phyloP scores from a whole-genome alignment of 2,113 vertebrate species.

The Tragelaphus buxtoni region DNA sequence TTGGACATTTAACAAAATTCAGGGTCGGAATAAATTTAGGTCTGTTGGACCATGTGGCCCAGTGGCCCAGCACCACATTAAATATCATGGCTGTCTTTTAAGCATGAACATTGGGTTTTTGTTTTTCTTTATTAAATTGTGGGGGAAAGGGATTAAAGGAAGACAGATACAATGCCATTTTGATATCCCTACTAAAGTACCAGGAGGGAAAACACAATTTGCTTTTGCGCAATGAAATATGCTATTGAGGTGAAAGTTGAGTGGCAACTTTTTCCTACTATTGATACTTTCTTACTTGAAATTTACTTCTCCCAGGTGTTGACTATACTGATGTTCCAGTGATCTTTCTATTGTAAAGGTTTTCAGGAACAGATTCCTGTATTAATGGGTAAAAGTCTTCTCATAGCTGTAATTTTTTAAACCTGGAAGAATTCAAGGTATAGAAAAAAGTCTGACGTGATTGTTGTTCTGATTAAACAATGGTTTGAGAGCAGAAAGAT shows the following conservation, averaged over 20 bases:
- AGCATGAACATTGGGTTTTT: neutral
- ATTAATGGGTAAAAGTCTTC: neutral
- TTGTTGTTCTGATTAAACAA: neutral
- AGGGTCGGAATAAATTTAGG: constrained; percentile 24
- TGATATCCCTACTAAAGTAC: neutral
- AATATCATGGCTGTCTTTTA: constrained; percentile 26
- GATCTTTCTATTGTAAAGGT: neutral
- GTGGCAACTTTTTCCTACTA: neutral
- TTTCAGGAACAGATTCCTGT: neutral
- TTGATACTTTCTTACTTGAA: neutral
- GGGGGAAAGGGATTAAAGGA: neutral
- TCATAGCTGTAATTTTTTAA: neutral
- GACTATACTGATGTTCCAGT: neutral
- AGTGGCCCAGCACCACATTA: neutral
- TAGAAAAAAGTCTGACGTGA: neutral
- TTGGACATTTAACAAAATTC: neutral
- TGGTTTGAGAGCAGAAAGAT: neutral
- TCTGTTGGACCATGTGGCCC: neutral
- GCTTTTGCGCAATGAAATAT: neutral
- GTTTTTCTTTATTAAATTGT: neutral
- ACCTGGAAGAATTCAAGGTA: neutral
- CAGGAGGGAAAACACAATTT: neutral
- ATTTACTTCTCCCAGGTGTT: neutral
- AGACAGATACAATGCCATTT: neutral
- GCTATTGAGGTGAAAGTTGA: neutral